phyloP scores from a whole-genome alignment of 2,797 vertebrate species.

The Sebastes iracundus region DNA sequence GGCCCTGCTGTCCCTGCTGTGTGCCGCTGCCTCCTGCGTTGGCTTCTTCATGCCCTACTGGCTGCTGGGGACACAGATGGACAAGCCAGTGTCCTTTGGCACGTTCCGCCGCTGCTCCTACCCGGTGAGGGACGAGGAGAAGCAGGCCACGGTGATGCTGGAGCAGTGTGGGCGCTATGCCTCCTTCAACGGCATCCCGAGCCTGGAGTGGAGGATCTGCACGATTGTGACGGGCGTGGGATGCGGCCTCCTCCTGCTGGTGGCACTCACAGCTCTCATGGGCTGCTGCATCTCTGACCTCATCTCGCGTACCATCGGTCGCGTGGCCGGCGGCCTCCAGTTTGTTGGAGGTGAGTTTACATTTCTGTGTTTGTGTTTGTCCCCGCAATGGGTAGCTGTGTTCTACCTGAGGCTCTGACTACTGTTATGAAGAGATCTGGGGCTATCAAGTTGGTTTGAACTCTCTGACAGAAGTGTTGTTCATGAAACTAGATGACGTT shows the following conservation, averaged over 20 bases:
- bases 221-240: slow-evolving; percentile 94
- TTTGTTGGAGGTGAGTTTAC: slow-evolving; percentile 93
- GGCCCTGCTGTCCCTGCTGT: slow-evolving; percentile 94
- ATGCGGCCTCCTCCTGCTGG: slow-evolving; percentile 94
- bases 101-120: slow-evolving; percentile 97
- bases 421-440: not conserved
- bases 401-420: not conserved
- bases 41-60: slow-evolving; percentile 99
- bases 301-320: slow-evolving; percentile 95
- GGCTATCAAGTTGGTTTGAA: not conserved
- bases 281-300: slow-evolving; percentile 97
- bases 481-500: slow-evolving; percentile 2
- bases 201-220: slow-evolving; percentile 95
- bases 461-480: not conserved
- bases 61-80: slow-evolving; percentile 94
- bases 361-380: not conserved
- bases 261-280: slow-evolving; percentile 95
- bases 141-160: slow-evolving; percentile 93
- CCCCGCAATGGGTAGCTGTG: not conserved
- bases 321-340: slow-evolving; percentile 96
- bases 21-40: slow-evolving; percentile 90
- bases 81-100: slow-evolving; percentile 95
- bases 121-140: slow-evolving; percentile 91
- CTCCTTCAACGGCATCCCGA: slow-evolving; percentile 95
- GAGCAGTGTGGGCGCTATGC: slow-evolving; percentile 98